These are phyloP conservation scores for Hypocryptadius cinnamomeus DNA, from an alignment of 2,113 vertebrate genomes.

Conservation along the genomic window DNA sequence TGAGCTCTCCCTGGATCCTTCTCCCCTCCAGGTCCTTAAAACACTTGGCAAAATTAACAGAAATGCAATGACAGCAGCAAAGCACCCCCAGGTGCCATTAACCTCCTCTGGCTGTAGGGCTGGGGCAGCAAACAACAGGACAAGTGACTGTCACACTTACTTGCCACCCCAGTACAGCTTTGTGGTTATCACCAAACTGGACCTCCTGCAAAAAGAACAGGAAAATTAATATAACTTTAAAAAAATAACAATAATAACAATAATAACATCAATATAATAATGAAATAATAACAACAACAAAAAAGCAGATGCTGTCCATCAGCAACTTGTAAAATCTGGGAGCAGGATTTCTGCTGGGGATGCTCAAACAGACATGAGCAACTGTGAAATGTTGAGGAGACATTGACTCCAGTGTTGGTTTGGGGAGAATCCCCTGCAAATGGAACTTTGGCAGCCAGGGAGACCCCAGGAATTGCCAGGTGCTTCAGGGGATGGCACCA, in stretches of 20 bases:
- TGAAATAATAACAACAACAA: too few relatives aligned
- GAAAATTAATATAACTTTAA: neutral
- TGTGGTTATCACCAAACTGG: constrained; percentile 96
- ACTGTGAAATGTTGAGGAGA: neutral
- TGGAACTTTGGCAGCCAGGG: neutral
- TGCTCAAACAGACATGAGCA: neutral
- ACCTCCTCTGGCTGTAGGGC: neutral
- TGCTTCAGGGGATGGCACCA: neutral
- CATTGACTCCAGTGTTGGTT: neutral
- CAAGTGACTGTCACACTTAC: constrained; percentile 72
- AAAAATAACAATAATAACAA: neutral
- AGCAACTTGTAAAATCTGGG: neutral
- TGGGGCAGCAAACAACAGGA: neutral
- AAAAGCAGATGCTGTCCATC: neutral
- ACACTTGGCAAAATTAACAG: neutral
- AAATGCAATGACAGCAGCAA: fast-evolving
- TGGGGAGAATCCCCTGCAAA: neutral
- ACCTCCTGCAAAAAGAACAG: constrained; percentile 76
- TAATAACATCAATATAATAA: too few relatives aligned
- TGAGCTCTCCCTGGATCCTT: neutral
- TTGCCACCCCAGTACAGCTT: constrained; percentile 99
- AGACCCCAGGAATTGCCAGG: neutral
- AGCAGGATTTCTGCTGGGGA: neutral
- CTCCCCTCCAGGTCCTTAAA: neutral
- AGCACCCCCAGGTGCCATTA: fast-evolving